Base-by-base conservation (phyloP, 2,797 vertebrate species). In the Cichlasoma orientale region DNA sequence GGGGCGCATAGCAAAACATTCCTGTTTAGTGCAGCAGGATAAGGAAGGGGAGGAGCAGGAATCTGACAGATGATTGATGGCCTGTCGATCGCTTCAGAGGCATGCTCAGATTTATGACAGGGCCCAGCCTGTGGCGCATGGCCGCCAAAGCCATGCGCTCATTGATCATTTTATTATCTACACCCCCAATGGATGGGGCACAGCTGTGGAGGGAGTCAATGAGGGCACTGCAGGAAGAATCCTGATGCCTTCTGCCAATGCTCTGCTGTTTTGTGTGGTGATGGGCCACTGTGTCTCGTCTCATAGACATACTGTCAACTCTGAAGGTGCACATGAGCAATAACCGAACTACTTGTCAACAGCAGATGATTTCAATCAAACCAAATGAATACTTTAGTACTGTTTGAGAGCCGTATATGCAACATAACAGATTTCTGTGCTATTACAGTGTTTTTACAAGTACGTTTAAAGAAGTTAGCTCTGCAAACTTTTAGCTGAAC, bases 161-260 rank as follows among this genome's bases (percentile, higher is more conserved):
- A 90, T 92, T 93, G 94, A 94, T 94, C 91, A 93, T 90, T 92
- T 86, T 88, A 82, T 89, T 92, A 89, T 90, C 89, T 86, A 27
- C 85, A 74, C 79, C 88, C 59, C 79, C 73, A 91, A 89, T 85
- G 89, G 89, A 93, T 90, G 84, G 84, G 84, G 78, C 88, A 89
- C 90, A 93, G 92, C 92, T 93, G 94, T 87, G 88, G 86, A 87
- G 89, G 90, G 92, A 91, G 92, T 91, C 90, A 87, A 86, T 86
- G 91, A 89, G 91, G 91, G 90, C 89, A 86, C 79, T 16, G 85
- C 87, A 68, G 83, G 91, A 90, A 75, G 87, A 68, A 80, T 86
- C 84, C 86, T 10, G 77, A 88, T 82, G 87, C 86, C 90, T 88
- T 90, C 86, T 91, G 92, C 84, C 88, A 82, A 54, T 38, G 78